Percentiles rank a stretch among this genome's conserved stretches.
phyloP scores from a whole-genome alignment of 2,113 vertebrate species.

The Cryptomyrus ogoouensis region DNA sequence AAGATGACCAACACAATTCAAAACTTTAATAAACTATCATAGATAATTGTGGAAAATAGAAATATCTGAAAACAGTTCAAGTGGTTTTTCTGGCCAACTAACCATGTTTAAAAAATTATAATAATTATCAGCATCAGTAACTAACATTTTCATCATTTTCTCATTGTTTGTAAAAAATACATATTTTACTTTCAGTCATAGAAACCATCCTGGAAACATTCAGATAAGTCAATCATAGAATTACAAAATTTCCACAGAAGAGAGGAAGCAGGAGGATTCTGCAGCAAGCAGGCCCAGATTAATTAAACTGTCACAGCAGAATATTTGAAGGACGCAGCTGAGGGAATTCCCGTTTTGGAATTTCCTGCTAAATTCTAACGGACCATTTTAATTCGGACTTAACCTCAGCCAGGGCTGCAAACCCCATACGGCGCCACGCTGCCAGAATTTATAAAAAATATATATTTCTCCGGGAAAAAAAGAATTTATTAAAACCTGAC shows the following conservation, averaged over 20 bases:
- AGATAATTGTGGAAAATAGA: neutral
- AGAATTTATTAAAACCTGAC: neutral
- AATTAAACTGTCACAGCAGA: neutral
- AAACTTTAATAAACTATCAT: neutral
- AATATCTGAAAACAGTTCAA: neutral
- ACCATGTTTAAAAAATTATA: neutral
- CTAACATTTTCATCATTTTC: neutral
- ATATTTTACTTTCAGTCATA: neutral
- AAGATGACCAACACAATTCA: neutral
- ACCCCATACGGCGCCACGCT: neutral
- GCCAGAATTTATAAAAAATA: neutral
- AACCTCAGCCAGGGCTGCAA: neutral
- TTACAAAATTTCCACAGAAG: neutral
- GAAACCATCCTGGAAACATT: neutral
- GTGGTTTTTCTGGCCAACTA: neutral
- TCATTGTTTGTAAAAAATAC: neutral
- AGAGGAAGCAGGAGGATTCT: neutral
- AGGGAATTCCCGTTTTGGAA: neutral
- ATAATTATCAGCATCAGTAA: neutral
- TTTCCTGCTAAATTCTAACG: neutral
- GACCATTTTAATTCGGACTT: neutral
- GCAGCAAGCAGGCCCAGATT: neutral
- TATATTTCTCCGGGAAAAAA: neutral
- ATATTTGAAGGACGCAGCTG: neutral
- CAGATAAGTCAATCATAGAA: neutral